Percentiles rank a stretch among this genome's conserved stretches.
These are phyloP conservation scores for Habrosyne pyritoides DNA, from an alignment of 2,888 invertebrate species.

Conservation along the genomic window DNA sequence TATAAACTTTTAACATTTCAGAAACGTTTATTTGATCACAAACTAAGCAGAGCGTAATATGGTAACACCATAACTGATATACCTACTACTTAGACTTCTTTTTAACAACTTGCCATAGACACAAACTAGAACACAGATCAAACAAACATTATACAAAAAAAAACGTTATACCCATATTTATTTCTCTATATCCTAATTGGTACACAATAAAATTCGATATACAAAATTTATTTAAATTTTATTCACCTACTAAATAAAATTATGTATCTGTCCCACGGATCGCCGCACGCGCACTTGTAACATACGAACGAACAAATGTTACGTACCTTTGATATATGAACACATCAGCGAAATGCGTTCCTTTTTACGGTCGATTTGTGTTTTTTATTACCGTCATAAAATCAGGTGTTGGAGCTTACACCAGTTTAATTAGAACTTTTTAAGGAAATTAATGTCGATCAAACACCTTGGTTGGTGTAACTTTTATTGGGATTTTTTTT, in stretches of 20 bases:
- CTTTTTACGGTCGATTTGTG: conserved; percentile 58
- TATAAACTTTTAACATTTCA: too few relatives aligned
- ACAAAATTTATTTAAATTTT: conserved; percentile 42
- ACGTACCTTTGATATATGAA: conserved; percentile 43
- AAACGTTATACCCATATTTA: not conserved
- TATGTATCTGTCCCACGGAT: conserved; percentile 49
- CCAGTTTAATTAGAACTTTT: conserved; percentile 28
- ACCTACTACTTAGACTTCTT: too few relatives aligned
- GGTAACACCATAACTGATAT: too few relatives aligned
- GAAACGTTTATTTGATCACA: too few relatives aligned
- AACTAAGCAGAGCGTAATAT: too few relatives aligned
- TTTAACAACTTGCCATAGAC: too few relatives aligned
- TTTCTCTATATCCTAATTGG: not conserved
- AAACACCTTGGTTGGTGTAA: not conserved
- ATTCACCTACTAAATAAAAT: conserved; percentile 46
- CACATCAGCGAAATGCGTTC: conserved; percentile 27
- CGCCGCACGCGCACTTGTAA: conserved; percentile 39
- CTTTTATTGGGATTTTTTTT: not conserved
- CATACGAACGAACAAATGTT: conserved; percentile 48
- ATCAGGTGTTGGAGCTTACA: conserved; percentile 61
- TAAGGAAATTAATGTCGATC: conserved; percentile 11
- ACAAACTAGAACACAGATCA: too few relatives aligned
- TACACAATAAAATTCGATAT: not conserved
- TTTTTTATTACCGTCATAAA: conserved; percentile 55
- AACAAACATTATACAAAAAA: conserved; percentile 19